Evolutionary conservation across 1,140 invertebrate genomes (phyloP), one percentile per base, ranked within the genome.

Genomic region (Cryptotermes secundus): DNA sequence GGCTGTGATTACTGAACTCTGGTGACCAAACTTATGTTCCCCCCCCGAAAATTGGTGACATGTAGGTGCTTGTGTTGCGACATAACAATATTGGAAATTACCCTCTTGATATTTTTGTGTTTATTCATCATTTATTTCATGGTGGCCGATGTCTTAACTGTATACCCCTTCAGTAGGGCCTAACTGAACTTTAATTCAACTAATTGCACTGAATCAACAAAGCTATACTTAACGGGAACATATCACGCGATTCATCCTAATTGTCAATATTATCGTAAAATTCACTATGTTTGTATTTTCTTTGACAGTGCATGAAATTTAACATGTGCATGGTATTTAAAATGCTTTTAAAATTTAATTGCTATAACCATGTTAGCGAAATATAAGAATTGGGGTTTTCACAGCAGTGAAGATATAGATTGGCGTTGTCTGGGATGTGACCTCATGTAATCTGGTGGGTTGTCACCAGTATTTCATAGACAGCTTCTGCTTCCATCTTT

Each of bases 1-100:
- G 83, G 83, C 83, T 83, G 83, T 83, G 83, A 83, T 79, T 53
- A 82, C 81, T 22, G 81, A 82, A 82, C 81, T 82, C 42, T 82
- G 81, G 81, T 72, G 59, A 72, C 59, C 26, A 31, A 72, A 72
- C 59, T 72, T 72, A 31, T 12, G 59, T 82, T 81, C 24, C 7
- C 19, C 31, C 22, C 19, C 31, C 22, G 81, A 59, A 82, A 82
- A 49, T 45, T 42, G 31, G 19, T 38, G 81, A 45, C 24, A 49
- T 31, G 59, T 72, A 72, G 59, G 59, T 72, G 59, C 59, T 59
- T 59, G 53, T 59, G 53, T 59, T 59, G 53, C 53, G 6, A 59
- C 26, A n/a, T 59, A n/a, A 59, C 53, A 24, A n/a, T 24, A 59
- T 22, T 16, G 59, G 59, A 72, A 72, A 72, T 72, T 72, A 72